Percentiles rank a stretch among this genome's conserved stretches.
Conservation (phyloP, 2,797 vertebrate species). For the Eospalax fontanierii region DNA sequence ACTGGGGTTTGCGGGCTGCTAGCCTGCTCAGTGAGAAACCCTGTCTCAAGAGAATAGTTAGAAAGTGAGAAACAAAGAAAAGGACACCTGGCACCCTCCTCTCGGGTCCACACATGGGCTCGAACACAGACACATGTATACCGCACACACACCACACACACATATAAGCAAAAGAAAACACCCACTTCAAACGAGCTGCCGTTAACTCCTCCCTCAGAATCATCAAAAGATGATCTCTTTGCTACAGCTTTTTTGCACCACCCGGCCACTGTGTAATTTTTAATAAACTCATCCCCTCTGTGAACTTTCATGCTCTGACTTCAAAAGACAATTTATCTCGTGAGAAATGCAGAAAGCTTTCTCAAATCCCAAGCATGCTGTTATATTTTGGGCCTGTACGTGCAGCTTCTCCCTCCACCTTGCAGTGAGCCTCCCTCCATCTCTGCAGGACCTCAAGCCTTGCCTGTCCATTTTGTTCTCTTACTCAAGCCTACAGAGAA, state of each 20-base stretch:
- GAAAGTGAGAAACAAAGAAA: neutral
- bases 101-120: neutral
- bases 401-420: neutral
- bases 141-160: neutral
- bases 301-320: neutral
- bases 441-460: neutral
- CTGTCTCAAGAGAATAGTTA: neutral
- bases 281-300: neutral
- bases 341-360: neutral
- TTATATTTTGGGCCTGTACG: neutral
- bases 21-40: neutral
- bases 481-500: slow-evolving; percentile 52
- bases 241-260: neutral
- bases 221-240: neutral
- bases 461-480: slow-evolving; percentile 20
- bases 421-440: neutral
- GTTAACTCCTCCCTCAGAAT: neutral
- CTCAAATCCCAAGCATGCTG: neutral
- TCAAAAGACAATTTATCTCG: neutral
- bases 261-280: neutral
- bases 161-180: accelerated
- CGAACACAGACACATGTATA: no score
- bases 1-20: neutral
- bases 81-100: no score
- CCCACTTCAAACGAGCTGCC: neutral